These are phyloP conservation scores for Quadroppia sp. DNA, from an alignment of 2,888 invertebrate species.

Conservation along the genomic window DNA sequence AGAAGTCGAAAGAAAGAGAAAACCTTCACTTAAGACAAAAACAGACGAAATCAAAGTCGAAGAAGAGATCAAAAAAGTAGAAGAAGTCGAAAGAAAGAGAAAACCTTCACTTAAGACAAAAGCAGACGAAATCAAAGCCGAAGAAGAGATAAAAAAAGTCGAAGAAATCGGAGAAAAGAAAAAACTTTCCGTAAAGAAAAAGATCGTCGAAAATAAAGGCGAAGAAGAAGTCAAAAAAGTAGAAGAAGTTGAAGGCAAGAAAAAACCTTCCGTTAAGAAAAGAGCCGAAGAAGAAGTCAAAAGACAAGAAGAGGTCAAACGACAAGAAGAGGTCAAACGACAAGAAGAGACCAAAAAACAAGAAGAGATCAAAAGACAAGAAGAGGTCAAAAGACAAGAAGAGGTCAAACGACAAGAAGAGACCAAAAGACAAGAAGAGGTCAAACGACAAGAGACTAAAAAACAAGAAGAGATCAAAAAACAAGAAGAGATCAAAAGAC, in stretches of 20 bases:
- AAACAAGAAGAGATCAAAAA: conserved; percentile 25
- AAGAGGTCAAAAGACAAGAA: conserved; percentile 6
- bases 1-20: conserved; percentile 43
- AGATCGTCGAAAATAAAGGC: background rate
- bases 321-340: background rate
- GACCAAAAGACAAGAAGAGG: background rate
- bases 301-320: conserved; percentile 15
- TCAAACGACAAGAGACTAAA: conserved; percentile 48
- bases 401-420: conserved; percentile 7
- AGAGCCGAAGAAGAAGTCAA: conserved; percentile 15
- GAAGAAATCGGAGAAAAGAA: background rate
- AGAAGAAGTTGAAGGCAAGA: conserved; percentile 42
- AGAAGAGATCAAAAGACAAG: background rate
- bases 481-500: background rate
- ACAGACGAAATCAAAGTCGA: conserved; percentile 46
- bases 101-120: too few relatives aligned
- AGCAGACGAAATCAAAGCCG: conserved; percentile 33
- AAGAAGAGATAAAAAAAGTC: conserved; percentile 7
- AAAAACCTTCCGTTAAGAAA: conserved; percentile 35
- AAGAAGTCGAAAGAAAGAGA: conserved; percentile 35
- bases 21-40: conserved; percentile 42
- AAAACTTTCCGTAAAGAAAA: too few relatives aligned
- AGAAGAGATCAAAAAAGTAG: conserved; percentile 5
- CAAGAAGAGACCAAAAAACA: background rate
- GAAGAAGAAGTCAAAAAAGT: conserved; percentile 47